These are phyloP conservation scores for Peromyscus eremicus DNA, from an alignment of 2,797 vertebrate genomes.

Conservation along the genomic window DNA sequence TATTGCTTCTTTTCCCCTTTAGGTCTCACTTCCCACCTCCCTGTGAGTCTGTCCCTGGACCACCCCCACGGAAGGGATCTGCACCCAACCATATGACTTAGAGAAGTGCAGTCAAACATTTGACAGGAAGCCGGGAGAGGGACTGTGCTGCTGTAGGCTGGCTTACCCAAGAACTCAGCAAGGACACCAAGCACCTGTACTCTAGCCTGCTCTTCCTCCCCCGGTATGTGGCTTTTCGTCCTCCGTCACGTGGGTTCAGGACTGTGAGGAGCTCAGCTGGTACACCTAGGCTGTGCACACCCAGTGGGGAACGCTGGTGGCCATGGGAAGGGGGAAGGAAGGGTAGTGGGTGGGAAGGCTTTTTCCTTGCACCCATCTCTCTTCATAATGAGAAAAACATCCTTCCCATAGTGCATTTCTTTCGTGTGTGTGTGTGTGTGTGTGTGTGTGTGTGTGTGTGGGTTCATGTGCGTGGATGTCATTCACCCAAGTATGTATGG, in stretches of 20 bases:
- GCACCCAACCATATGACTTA: background rate
- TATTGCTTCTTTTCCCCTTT: background rate
- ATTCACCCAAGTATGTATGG: background rate
- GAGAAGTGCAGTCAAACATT: background rate
- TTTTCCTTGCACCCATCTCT: background rate
- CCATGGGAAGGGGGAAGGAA: background rate
- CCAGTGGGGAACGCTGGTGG: background rate
- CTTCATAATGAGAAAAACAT: background rate
- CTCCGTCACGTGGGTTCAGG: background rate
- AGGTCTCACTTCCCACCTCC: background rate
- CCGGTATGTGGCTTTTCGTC: background rate
- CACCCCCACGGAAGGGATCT: too few species aligned
- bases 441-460: background rate
- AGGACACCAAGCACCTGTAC: background rate
- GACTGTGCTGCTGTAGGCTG: too few species aligned
- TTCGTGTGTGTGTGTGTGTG: background rate
- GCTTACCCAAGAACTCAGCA: background rate
- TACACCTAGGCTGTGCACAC: fast-evolving
- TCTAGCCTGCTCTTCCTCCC: background rate
- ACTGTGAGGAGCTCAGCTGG: fast-evolving
- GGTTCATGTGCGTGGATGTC: background rate
- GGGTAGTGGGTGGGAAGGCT: fast-evolving
- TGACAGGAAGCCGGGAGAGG: background rate
- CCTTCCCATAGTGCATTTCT: background rate
- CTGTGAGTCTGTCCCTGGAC: background rate